Base-by-base conservation (phyloP, 2,888 invertebrate species). In the Brachylomia viminalis region DNA sequence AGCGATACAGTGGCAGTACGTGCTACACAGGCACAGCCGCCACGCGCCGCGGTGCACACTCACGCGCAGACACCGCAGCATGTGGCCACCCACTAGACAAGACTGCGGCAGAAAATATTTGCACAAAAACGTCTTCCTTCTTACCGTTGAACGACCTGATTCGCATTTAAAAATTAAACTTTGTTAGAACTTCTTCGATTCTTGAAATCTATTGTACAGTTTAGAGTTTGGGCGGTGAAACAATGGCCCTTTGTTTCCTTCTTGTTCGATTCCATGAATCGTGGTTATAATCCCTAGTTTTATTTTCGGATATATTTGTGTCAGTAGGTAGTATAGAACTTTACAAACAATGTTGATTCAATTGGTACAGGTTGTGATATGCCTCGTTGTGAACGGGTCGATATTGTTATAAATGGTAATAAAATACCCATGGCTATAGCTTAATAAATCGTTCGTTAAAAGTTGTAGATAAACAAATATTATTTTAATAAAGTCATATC, bases 61-160 rank as follows among this genome's bases (percentile, higher is more conserved):
- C 90, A 93, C 93, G 93, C 92, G 88, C 93, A 94, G 92, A 91
- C 90, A 91, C 92, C 91, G 91, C 92, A 90, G 91, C 90, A 87
- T 90, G 89, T 90, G 93, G 91, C 91, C 92, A 88, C 90, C 90
- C 90, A 89, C 90, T 90, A 87, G 89, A 89, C 80, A 88, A 86
- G 85, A 89, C 87, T 87, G 88, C 87, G 88, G 84, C 90, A 90
- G 87, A 92, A 94, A 94, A 93, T 91, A 91, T 93, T 94, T 94
- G 96, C 96, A 96, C 96, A 96, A 96, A 96, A 95, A 96, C 92
- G 96, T 96, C 96, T 96, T 96, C 96, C 96, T 96, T 96, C 96
- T 94, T 93, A 95, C 95, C 92, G 95, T 95, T 95, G 92, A 95
- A 95, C 94, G 93, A 96, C 93, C 94, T 95, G 94, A 91, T 93